Evolutionary conservation across 2,113 vertebrate genomes (phyloP).

Genomic region (Cettia cetti): DNA sequence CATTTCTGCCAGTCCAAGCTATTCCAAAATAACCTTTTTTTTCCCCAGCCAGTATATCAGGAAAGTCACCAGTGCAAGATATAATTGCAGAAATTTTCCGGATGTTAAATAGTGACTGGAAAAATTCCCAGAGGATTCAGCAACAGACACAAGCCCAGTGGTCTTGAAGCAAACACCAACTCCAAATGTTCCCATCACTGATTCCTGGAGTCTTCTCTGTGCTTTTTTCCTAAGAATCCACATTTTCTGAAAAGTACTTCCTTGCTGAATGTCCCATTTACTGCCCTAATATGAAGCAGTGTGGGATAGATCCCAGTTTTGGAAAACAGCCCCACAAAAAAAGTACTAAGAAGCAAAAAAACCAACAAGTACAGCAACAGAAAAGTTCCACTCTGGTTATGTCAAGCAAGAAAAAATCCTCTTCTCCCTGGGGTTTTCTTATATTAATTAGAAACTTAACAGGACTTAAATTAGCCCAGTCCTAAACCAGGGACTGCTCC

Average conservation of each 20-base stretch:
- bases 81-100: background rate
- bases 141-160: background rate
- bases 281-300: background rate
- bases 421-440: background rate
- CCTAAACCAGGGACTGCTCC: background rate
- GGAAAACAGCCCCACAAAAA: background rate
- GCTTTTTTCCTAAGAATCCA: background rate
- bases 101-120: background rate
- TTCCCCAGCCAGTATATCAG: background rate
- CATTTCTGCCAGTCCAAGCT: background rate
- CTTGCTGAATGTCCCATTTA: background rate
- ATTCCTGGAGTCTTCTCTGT: background rate
- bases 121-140: background rate
- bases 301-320: background rate
- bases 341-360: background rate
- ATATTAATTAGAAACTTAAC: background rate
- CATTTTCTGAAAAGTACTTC: background rate
- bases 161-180: background rate
- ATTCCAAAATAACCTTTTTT: background rate
- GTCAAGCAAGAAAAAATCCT: background rate
- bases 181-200: background rate
- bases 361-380: background rate
- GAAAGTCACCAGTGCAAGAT: background rate
- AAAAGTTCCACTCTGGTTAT: background rate
- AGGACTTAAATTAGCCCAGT: background rate